Evolutionary conservation across 30 jellyfish, hydroid and myxozoan genomes (phyloP), one percentile per base, ranked within the genome.

Genomic region (Aurelia coerulea): DNA sequence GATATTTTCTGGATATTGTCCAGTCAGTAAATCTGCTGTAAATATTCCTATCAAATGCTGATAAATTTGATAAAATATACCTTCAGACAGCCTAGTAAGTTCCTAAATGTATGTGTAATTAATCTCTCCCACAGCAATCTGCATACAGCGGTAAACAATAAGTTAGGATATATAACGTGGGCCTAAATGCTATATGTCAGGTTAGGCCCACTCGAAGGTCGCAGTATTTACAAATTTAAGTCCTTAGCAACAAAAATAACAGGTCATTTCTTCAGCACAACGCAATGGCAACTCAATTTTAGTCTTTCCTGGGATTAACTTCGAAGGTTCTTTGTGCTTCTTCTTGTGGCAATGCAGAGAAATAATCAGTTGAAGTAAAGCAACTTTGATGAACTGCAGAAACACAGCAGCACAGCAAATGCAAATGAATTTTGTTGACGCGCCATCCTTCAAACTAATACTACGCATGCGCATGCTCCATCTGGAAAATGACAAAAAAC

Each of bases 391-490:
- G 56, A 46, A 6, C 56, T 4, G 56, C 56, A 46, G 56, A 46
- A 46, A 46, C 56, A 46, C 16, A 46, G 56, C 56, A 46, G 3
- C 15, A 46, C 56, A 46, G 14, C 56, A 5, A 37, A 37, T 37
- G 1, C 49, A 37, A 46, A 46, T 46, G 2, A 46, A 46, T 17
- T 39, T 41, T 79, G 72, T 63, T 65, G 89, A 79, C 89, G 80
- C 89, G 89, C 89, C 89, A 79, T 56, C 89, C 80, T 79, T 79
- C 60, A 50, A 79, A 79, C 80, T 14, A 60, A 0, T 53, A 17
- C 68, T 64, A 52, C 89, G 89, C 89, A 79, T 79, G 89, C 89
- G 89, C 70, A 60, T 1, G 70, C 32, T 17, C 14, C 70, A 60
- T 15, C 1, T 13, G 56, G 56, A 46, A 46, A 37, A 5, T 37